Evolutionary conservation across 2,888 invertebrate species (phyloP).

Genomic region (Adelphocoris suturalis): DNA sequence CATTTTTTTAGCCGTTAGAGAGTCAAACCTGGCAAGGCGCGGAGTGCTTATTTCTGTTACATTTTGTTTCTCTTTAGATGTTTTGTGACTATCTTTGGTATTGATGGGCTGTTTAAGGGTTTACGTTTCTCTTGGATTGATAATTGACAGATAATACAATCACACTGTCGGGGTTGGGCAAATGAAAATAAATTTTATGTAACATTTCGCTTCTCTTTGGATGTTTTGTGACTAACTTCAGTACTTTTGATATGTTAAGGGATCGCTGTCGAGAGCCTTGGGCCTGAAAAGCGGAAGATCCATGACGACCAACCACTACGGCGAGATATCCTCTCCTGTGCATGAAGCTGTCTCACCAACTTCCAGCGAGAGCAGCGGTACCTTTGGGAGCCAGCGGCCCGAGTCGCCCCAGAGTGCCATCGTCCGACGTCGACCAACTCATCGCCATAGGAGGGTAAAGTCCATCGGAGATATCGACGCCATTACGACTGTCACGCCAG

Average conservation of each 20-base stretch:
- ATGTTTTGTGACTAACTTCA: constrained; percentile 75
- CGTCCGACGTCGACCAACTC: constrained; percentile 79
- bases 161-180: too few relatives aligned
- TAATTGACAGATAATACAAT: too few relatives aligned
- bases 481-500: constrained; percentile 79
- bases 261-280: constrained; percentile 86
- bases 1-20: too few relatives aligned
- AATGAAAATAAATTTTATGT: too few relatives aligned
- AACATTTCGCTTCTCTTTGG: too few relatives aligned
- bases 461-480: constrained; percentile 88
- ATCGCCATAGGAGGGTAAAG: constrained; percentile 84
- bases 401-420: constrained; percentile 75
- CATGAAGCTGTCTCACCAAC: constrained; percentile 81
- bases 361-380: constrained; percentile 77
- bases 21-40: too few relatives aligned
- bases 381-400: constrained; percentile 74
- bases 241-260: constrained; percentile 80
- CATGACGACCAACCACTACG: constrained; percentile 70
- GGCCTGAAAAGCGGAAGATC: constrained; percentile 82
- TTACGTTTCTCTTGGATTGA: too few relatives aligned
- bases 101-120: too few relatives aligned
- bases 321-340: constrained; percentile 81
- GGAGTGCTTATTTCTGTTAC: too few relatives aligned
- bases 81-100: too few relatives aligned
- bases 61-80: too few relatives aligned